Base-by-base conservation (phyloP, 1,140 invertebrate genomes). In the Pantala flavescens region DNA sequence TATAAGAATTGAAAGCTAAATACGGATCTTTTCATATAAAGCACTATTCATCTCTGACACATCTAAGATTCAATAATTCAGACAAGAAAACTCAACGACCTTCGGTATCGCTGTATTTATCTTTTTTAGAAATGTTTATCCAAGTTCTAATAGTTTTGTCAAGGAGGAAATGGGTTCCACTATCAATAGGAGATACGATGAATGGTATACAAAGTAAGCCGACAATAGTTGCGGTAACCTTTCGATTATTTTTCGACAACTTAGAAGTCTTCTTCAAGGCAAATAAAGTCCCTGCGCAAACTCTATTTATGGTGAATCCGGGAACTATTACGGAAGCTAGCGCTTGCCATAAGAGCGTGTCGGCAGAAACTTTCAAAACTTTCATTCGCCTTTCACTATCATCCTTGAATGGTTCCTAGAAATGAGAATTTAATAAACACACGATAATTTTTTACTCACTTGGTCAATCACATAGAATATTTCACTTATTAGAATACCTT, bases 141-240 rank as follows among this genome's bases (percentile, higher is more conserved):
- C 78, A 81, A 75, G 79, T 81, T 71, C 87, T 78, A 43, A 86
- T 76, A 14, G 90, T 92, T 19, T 83, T 79, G 81, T 98, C 90
- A 93, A 98, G 93, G 0, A 90, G 77, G 70, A 84, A 80, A 80
- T 97, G 92, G 0, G 97, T 93, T 10, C 86, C 84, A 23, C 81
- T 78, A 83, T 98, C 97, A 79, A 98, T 98, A 21, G 96, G 96
- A 78, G 90, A 88, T 63, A 98, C 90, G 79, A 98, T 98, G 76
- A 98, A 86, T 0, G 96, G 96, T 79, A 98, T 98, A 63, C 90
- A 90, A 0, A 83, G 83, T 23, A 98, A 83, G 14, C 96, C 96
- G 70, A 96, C 84, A 21, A 86, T 82, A n/a, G 91, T 90, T n/a
- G 91, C 85, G n/a, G 89, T 78, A 87, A 87, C 87, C 82, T 90